A percentile compares a stretch with the other conserved stretches of the same genome.
Evolutionary conservation across 1,140 invertebrate genomes (phyloP).

Genomic region (Microplitis mediator): DNA sequence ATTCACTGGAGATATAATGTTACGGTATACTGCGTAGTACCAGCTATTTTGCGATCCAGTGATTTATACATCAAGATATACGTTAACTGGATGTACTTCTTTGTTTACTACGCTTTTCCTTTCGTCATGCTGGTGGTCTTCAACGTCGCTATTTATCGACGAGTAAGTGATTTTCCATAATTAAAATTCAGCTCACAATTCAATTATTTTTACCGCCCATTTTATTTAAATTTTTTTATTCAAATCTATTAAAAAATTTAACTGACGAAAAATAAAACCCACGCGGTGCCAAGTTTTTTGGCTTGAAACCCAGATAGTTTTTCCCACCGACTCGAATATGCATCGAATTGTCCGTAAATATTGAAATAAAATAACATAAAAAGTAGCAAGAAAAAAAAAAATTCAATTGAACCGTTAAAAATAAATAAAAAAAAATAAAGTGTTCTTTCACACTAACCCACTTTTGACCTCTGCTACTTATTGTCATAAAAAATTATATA

Average conservation of each 20-base stretch:
- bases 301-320: no score
- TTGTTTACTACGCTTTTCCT: slow-evolving; percentile 91
- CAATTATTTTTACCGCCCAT: neutral
- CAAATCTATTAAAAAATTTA: neutral
- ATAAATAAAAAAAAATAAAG: neutral
- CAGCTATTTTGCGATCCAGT: slow-evolving; percentile 74
- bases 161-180: slow-evolving; percentile 61
- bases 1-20: slow-evolving; percentile 64
- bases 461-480: neutral
- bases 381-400: neutral
- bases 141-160: slow-evolving; percentile 86
- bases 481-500: slow-evolving; percentile 3
- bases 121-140: slow-evolving; percentile 83
- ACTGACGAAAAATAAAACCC: neutral
- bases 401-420: neutral
- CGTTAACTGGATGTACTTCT: slow-evolving; percentile 90
- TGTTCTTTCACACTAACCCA: slow-evolving; percentile 8
- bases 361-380: neutral
- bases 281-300: no score
- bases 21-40: slow-evolving; percentile 73
- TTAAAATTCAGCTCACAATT: neutral
- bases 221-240: neutral
- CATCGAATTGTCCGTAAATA: neutral
- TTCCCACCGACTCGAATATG: neutral
- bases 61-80: slow-evolving; percentile 82